Evolutionary conservation across 1,140 invertebrate genomes (phyloP).

Genomic region (Teleopsis dalmanni): DNA sequence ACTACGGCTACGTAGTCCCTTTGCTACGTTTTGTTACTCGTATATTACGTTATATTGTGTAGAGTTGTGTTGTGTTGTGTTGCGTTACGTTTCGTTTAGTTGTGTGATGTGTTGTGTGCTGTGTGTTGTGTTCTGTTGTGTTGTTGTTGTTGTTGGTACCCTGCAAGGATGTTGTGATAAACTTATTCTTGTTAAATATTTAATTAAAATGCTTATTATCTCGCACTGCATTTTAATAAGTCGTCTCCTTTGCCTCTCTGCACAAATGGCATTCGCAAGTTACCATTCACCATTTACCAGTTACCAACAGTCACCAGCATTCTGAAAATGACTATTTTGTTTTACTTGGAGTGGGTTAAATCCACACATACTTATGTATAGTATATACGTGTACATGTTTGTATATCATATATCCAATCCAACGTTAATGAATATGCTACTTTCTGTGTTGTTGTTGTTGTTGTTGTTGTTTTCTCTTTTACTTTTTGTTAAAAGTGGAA

Average conservation of each 20-base stretch:
- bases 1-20: no score
- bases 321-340: background rate
- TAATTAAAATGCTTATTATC: slow-evolving; percentile 45
- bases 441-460: no score
- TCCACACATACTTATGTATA: background rate
- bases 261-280: background rate
- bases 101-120: background rate
- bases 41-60: no score
- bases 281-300: no score
- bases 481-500: no score
- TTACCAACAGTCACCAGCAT: no score
- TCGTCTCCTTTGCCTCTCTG: slow-evolving; percentile 19
- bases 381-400: background rate
- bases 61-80: no score
- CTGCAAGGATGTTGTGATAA: slow-evolving; percentile 36
- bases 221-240: slow-evolving; percentile 44
- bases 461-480: no score
- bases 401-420: background rate
- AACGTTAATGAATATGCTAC: no score
- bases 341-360: background rate
- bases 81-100: no score
- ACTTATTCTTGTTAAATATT: slow-evolving; percentile 45
- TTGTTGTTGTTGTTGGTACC: no score
- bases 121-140: background rate
- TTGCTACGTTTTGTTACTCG: no score